A percentile compares a stretch with the other conserved stretches of the same genome.
Evolutionary conservation across 2,888 invertebrate genomes (phyloP).

Genomic region (Ormyrus pomaceus): DNA sequence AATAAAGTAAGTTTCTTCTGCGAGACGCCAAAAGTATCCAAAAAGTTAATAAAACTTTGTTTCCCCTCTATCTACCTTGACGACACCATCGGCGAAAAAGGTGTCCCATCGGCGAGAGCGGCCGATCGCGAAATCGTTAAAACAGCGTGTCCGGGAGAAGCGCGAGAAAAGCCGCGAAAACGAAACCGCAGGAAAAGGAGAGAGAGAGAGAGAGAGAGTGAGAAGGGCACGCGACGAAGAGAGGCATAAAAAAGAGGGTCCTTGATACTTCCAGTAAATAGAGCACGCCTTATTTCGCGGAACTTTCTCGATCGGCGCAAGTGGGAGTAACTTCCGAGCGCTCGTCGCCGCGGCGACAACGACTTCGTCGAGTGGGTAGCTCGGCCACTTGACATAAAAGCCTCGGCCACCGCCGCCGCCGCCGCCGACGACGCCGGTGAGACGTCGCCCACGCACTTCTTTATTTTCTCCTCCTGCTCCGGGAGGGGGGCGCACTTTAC

Average conservation of each 20-base stretch:
- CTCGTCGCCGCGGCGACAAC: background rate
- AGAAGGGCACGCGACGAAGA: background rate
- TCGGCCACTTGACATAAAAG: constrained; percentile 40
- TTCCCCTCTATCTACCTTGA: background rate
- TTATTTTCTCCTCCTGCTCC: background rate
- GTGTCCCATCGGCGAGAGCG: too few relatives aligned
- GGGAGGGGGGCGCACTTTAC: background rate
- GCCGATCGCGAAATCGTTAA: too few relatives aligned
- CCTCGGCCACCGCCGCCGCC: constrained; percentile 45
- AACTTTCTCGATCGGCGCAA: constrained; percentile 15
- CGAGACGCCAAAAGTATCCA: background rate
- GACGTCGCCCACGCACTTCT: background rate
- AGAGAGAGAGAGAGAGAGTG: background rate
- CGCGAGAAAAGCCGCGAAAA: too few relatives aligned
- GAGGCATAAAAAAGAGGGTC: constrained; percentile 16
- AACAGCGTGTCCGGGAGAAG: too few relatives aligned
- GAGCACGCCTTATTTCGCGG: constrained; percentile 31
- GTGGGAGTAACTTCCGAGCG: background rate
- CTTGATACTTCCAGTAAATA: constrained; percentile 30
- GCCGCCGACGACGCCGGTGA: too few relatives aligned
- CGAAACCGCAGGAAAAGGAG: background rate
- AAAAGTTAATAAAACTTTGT: background rate
- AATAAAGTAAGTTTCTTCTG: background rate
- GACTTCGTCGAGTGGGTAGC: background rate
- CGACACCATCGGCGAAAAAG: background rate